Evolutionary conservation across 2,797 vertebrate genomes (phyloP).

Genomic region (Gadopsis bispinosus): DNA sequence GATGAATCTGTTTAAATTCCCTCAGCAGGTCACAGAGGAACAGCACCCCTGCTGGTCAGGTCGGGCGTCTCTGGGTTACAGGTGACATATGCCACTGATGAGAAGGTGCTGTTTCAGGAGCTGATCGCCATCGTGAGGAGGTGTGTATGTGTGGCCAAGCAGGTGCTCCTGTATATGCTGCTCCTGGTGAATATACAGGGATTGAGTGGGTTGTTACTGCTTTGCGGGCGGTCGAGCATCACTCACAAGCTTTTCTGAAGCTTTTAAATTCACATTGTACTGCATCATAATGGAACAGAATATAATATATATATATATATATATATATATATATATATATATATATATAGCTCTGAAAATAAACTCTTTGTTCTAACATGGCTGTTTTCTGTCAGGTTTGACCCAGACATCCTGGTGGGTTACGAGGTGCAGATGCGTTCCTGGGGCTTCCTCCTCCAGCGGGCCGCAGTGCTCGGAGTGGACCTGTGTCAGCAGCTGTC

Average conservation of each 20-base stretch:
- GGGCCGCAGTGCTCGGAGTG: slow-evolving; percentile 89
- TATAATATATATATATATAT: not conserved
- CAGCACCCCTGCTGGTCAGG: slow-evolving; percentile 92
- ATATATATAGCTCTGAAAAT: not conserved
- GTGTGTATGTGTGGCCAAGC: slow-evolving; percentile 71
- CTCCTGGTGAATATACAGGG: not conserved
- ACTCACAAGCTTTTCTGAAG: not conserved
- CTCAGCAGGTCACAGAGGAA: slow-evolving; percentile 85
- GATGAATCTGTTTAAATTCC: slow-evolving; percentile 8
- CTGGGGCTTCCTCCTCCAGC: slow-evolving; percentile 97
- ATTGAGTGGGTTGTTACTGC: not conserved
- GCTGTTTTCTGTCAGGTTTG: slow-evolving; percentile 85
- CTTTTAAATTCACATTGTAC: not conserved
- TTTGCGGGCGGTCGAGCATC: not conserved
- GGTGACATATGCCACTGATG: slow-evolving; percentile 91
- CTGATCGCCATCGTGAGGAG: slow-evolving; percentile 90
- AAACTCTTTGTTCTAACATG: not conserved
- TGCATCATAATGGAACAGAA: not conserved
- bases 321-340: not conserved
- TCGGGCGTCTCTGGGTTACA: slow-evolving; percentile 94
- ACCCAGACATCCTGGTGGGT: slow-evolving; percentile 96
- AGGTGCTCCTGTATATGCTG: not conserved
- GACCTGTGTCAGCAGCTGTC: slow-evolving; percentile 96
- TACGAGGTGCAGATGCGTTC: slow-evolving; percentile 99
- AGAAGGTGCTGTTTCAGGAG: slow-evolving; percentile 94